Evolutionary conservation across 2,797 vertebrate species (phyloP).

Genomic region (Hoplostethus mediterraneus): DNA sequence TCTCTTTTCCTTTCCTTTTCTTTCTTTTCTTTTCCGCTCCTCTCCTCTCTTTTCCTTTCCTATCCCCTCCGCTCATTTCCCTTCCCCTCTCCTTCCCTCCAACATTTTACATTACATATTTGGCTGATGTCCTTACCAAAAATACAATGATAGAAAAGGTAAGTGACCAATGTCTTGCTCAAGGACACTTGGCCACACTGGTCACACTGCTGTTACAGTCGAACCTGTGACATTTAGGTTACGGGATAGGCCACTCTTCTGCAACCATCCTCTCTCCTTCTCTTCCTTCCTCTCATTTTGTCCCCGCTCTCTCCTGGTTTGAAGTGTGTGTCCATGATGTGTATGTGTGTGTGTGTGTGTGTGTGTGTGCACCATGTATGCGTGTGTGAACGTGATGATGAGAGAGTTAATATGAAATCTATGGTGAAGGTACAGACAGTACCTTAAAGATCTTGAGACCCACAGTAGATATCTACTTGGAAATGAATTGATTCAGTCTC

Average conservation of each 20-base stretch:
- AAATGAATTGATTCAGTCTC: constrained; percentile 84
- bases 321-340: not conserved
- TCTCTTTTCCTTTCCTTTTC: constrained; percentile 12
- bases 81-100: not conserved
- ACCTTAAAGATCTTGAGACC: constrained; percentile 63
- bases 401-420: constrained; percentile 77
- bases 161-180: constrained; percentile 52
- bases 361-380: constrained; percentile 5
- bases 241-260: not conserved
- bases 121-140: constrained; percentile 50
- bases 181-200: constrained; percentile 44
- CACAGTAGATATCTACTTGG: constrained; percentile 69
- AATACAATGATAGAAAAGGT: constrained; percentile 34
- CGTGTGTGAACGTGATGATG: constrained; percentile 62
- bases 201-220: constrained; percentile 18
- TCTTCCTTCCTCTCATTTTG: constrained; percentile 20
- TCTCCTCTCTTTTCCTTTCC: not conserved
- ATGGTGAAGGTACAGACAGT: constrained; percentile 67
- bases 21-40: not conserved
- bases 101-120: constrained; percentile 62
- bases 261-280: constrained; percentile 5
- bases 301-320: constrained; percentile 2
- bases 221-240: not conserved
- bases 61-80: not conserved
- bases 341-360: not conserved